Percentiles rank a stretch among this genome's conserved stretches.
Conservation (phyloP, 37 sponge, comb jelly and placozoan species). For the Beroe forskalii region DNA sequence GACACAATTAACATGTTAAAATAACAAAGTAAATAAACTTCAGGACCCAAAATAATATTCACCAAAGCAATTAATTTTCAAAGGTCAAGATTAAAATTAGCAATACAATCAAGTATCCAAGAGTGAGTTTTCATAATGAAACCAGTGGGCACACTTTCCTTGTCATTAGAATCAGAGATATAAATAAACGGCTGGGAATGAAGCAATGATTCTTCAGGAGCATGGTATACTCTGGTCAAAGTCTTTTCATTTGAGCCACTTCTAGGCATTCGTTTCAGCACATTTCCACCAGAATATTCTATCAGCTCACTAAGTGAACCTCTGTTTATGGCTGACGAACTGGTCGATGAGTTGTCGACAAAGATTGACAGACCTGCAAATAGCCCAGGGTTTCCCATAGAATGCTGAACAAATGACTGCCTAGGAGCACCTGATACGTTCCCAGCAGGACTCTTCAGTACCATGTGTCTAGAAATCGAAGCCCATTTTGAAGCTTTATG, state of each 20-base stretch:
- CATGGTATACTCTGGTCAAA: conserved; percentile 35
- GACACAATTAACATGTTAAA: no score
- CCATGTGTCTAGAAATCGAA: not conserved
- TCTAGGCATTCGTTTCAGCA: not conserved
- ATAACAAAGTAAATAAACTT: no score
- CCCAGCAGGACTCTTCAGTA: not conserved
- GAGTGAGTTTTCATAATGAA: not conserved
- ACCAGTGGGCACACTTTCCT: not conserved
- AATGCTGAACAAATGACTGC: not conserved
- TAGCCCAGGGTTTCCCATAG: not conserved
- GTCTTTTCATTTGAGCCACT: not conserved
- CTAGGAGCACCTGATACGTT: not conserved
- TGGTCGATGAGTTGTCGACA: not conserved
- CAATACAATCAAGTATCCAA: conserved; percentile 10
- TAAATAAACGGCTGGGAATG: not conserved
- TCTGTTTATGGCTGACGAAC: not conserved
- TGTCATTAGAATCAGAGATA: not conserved
- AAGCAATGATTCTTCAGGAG: not conserved
- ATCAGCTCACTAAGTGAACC: not conserved
- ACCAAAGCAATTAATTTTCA: no score
- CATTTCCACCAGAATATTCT: not conserved
- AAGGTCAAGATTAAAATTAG: not conserved
- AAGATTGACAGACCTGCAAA: not conserved
- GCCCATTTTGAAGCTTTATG: not conserved
- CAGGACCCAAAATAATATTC: no score